These are phyloP conservation scores for Meta bourneti DNA, from an alignment of 2,888 invertebrate species.

Conservation along the genomic window DNA sequence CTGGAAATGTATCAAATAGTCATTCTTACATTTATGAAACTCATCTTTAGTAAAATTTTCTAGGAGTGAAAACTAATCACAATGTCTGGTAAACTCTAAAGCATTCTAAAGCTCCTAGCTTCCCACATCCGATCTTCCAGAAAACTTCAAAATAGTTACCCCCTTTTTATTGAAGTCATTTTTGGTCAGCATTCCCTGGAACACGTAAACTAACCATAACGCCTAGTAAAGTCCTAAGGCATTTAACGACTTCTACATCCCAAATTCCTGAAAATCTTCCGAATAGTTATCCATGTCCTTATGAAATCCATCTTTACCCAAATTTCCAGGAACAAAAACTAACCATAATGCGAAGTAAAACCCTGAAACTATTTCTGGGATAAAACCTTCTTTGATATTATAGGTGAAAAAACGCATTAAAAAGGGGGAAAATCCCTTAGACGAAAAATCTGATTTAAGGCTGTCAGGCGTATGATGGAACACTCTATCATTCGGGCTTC, in stretches of 20 bases:
- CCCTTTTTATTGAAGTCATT: no score
- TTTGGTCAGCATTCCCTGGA: background rate
- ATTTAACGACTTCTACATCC: background rate
- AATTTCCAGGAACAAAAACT: background rate
- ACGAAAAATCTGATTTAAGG: slow-evolving; percentile 63
- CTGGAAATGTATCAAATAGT: no score
- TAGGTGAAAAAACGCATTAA: slow-evolving; percentile 33
- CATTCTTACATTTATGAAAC: no score
- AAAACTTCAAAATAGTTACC: no score
- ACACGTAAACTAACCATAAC: background rate
- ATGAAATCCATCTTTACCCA: background rate
- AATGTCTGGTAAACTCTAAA: no score
- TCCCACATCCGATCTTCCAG: no score
- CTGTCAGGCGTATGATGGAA: slow-evolving; percentile 61
- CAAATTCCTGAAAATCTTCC: background rate
- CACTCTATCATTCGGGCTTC: slow-evolving; percentile 60
- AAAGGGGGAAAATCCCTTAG: slow-evolving; percentile 39
- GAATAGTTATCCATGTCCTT: background rate
- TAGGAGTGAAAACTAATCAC: no score
- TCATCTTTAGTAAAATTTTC: no score
- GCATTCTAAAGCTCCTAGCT: no score
- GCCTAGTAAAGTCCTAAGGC: background rate
- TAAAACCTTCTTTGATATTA: slow-evolving; percentile 16
- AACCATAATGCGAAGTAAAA: background rate
- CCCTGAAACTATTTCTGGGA: slow-evolving; percentile 3